Conservation (phyloP, 2,888 invertebrate genomes). For the Lissocephala sabroskyi region DNA sequence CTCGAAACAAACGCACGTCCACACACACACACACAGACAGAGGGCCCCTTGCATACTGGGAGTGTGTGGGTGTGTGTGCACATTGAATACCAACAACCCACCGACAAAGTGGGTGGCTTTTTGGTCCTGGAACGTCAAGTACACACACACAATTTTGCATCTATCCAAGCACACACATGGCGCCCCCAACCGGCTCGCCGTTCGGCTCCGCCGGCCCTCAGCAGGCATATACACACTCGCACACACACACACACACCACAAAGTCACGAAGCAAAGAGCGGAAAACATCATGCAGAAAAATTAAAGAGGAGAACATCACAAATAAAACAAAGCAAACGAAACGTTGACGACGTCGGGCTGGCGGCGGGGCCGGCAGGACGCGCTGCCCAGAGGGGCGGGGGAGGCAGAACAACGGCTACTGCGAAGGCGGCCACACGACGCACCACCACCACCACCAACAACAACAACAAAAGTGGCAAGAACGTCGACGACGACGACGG, state of each 20-base stretch:
- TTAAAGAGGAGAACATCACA: constrained; percentile 29
- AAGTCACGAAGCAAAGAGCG: constrained; percentile 25
- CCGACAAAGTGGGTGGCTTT: constrained; percentile 4
- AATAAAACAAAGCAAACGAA: constrained; percentile 24
- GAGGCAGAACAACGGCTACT: constrained; percentile 3
- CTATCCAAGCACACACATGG: constrained; percentile 2
- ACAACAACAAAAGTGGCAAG: constrained; percentile 2
- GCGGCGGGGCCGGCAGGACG: constrained; percentile 1
- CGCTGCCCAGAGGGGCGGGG: background rate
- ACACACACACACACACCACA: constrained; percentile 13
- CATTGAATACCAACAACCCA: constrained; percentile 7
- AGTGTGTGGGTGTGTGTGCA: background rate
- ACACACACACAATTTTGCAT: constrained; percentile 12
- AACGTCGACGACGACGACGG: constrained; percentile 1
- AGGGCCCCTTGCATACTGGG: background rate
- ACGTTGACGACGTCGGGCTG: constrained; percentile 7
- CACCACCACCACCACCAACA: constrained; percentile 1
- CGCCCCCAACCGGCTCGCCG: background rate
- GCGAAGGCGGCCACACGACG: background rate
- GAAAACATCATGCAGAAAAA: constrained; percentile 32
- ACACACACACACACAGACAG: background rate
- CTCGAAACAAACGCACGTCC: no score
- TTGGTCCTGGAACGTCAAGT: constrained; percentile 25
- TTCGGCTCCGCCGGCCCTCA: background rate
- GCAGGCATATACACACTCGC: constrained; percentile 4